A percentile compares a stretch with the other conserved stretches of the same genome.
Evolutionary conservation across 35 echinoderm and acorn worm species (phyloP).

Genomic region (Eucidaris tribuloides): DNA sequence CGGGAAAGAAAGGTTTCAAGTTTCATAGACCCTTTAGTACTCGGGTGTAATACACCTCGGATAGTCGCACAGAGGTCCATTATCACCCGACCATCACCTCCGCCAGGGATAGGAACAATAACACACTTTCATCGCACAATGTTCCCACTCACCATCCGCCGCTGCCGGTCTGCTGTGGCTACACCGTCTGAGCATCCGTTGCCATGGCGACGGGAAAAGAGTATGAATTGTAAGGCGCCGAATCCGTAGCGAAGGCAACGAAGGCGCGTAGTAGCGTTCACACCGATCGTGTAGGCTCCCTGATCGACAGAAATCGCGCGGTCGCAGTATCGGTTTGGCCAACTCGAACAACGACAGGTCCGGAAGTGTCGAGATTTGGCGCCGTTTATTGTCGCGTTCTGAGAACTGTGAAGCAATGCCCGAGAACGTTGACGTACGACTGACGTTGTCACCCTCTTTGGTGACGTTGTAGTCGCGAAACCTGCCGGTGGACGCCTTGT

Average conservation of each 20-base stretch:
- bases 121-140: slow-evolving; percentile 11
- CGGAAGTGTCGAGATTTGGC: not conserved
- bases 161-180: not conserved
- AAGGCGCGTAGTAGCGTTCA: not conserved
- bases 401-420: slow-evolving; percentile 1
- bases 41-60: not conserved
- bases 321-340: slow-evolving; percentile 1
- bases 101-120: too few species aligned
- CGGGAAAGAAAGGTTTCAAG: not conserved
- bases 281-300: not conserved
- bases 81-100: too few species aligned
- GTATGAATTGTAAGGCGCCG: slow-evolving; percentile 21
- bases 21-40: too few species aligned
- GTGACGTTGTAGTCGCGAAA: slow-evolving; percentile 47
- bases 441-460: not conserved
- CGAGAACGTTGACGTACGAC: slow-evolving; percentile 29
- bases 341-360: not conserved
- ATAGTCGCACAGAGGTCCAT: slow-evolving; percentile 1
- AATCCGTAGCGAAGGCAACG: slow-evolving; percentile 20
- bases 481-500: slow-evolving; percentile 32
- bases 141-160: not conserved
- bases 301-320: not conserved
- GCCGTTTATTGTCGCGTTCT: slow-evolving; percentile 28
- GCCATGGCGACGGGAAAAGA: slow-evolving; percentile 38
- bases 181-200: not conserved